phyloP scores from a whole-genome alignment of 2,888 invertebrate species.

The Sminthurides aquaticus region DNA sequence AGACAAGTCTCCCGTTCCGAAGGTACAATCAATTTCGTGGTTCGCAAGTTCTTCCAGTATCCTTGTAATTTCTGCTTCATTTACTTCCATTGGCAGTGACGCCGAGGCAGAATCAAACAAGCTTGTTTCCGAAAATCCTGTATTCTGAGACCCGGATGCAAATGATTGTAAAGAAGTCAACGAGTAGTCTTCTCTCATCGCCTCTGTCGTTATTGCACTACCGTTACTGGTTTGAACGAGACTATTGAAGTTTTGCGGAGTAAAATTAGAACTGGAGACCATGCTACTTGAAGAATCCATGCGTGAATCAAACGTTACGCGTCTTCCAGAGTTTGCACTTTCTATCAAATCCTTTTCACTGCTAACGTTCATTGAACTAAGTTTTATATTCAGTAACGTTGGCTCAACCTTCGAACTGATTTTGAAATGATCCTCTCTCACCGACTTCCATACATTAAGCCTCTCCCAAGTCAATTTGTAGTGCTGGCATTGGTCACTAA shows the following conservation, averaged over 20 bases:
- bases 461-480: constrained; percentile 37
- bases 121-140: not conserved
- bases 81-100: not conserved
- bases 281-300: not conserved
- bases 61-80: constrained; percentile 8
- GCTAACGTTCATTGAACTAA: not conserved
- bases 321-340: not conserved
- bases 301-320: not conserved
- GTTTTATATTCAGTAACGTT: constrained; percentile 24
- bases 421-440: constrained; percentile 24
- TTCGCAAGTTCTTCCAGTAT: constrained; percentile 17
- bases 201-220: not conserved
- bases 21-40: constrained; percentile 44
- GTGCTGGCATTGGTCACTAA: constrained; percentile 51
- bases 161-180: not conserved
- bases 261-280: not conserved
- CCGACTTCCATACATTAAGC: constrained; percentile 22
- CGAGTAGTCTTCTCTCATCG: not conserved
- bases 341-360: not conserved
- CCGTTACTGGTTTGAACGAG: not conserved
- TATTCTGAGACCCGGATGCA: not conserved
- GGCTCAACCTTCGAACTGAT: constrained; percentile 26
- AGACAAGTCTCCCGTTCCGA: constrained; percentile 57
- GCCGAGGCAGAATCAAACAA: not conserved
- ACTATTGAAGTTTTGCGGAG: not conserved